These are phyloP conservation scores for Neocrepidodera transversa DNA, from an alignment of 2,888 invertebrate genomes.

Conservation along the genomic window DNA sequence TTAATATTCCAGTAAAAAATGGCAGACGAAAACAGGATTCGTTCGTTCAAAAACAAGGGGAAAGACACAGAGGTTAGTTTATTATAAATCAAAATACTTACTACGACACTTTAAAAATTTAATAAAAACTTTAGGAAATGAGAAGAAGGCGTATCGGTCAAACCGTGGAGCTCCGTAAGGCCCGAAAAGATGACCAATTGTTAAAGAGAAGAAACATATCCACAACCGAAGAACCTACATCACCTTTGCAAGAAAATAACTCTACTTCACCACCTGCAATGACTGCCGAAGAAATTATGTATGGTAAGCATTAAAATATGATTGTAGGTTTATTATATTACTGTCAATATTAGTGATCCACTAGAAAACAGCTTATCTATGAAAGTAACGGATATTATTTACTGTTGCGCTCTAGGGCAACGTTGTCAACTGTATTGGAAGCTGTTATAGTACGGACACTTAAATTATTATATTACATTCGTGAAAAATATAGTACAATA, in stretches of 20 bases:
- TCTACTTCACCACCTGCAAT: conserved; percentile 59
- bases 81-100: too few species aligned
- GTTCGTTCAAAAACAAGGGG: conserved; percentile 80
- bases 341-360: neutral
- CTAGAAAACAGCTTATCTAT: too few species aligned
- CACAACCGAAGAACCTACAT: conserved; percentile 63
- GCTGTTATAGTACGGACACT: too few species aligned
- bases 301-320: conserved; percentile 60
- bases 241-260: conserved; percentile 63
- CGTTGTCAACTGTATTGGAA: too few species aligned
- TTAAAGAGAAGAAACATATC: conserved; percentile 87
- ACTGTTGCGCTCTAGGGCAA: too few species aligned
- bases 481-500: too few species aligned
- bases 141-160: conserved; percentile 88
- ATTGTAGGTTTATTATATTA: neutral
- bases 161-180: conserved; percentile 90
- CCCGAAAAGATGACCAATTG: conserved; percentile 92
- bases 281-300: conserved; percentile 76
- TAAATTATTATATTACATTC: too few species aligned
- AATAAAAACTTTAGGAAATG: conserved; percentile 70
- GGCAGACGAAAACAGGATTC: conserved; percentile 72
- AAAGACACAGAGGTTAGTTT: conserved; percentile 74
- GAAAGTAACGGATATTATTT: too few species aligned
- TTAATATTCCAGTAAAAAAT: conserved; percentile 54
- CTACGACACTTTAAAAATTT: neutral